Conservation (phyloP, 2,797 vertebrate genomes). For the Limosa lapponica region DNA sequence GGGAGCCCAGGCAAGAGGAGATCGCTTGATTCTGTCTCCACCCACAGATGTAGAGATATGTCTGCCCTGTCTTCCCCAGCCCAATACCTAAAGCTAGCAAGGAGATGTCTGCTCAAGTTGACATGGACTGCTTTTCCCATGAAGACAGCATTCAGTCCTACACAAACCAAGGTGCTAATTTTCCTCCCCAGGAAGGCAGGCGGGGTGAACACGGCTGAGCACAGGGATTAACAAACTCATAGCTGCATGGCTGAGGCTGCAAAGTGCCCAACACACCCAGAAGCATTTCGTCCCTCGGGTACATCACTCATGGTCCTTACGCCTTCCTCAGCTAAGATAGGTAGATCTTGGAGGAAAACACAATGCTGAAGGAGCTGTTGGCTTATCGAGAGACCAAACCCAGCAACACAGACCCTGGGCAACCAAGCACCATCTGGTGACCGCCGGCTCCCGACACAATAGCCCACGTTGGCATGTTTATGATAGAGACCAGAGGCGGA, state of each 20-base stretch:
- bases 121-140: neutral
- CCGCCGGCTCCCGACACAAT: constrained; percentile 53
- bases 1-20: neutral
- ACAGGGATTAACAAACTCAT: constrained; percentile 10
- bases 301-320: neutral
- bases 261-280: neutral
- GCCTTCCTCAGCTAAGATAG: neutral
- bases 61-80: neutral
- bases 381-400: constrained; percentile 21
- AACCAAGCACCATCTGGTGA: constrained; percentile 72
- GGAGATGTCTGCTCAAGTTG: neutral
- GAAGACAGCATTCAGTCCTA: neutral
- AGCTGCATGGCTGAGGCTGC: neutral
- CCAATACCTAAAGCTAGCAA: neutral
- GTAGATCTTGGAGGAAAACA: constrained; percentile 24
- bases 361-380: neutral
- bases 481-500: constrained; percentile 60
- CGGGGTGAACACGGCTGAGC: neutral
- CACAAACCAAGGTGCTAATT: neutral
- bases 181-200: constrained; percentile 3
- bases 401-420: constrained; percentile 41
- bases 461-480: constrained; percentile 69
- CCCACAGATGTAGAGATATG: neutral
- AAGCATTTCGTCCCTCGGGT: neutral
- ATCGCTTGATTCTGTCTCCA: neutral